Evolutionary conservation across 2,888 invertebrate genomes (phyloP).

Genomic region (Thymelicus lineola): DNA sequence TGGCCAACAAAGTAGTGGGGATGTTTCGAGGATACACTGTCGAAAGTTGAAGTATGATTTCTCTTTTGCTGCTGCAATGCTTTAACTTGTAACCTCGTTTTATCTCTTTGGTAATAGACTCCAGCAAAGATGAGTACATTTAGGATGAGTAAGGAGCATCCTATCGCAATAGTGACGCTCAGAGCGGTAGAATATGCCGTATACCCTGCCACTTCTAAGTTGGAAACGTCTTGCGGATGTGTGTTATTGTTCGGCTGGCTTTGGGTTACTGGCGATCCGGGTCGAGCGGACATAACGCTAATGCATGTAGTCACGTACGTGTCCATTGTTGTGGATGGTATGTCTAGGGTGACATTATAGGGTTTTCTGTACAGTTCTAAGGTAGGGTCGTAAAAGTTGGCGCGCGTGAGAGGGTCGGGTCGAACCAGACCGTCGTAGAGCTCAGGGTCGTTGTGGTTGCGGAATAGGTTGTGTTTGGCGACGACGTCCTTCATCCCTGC

Average conservation of each 20-base stretch:
- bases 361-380: constrained; percentile 87
- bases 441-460: constrained; percentile 94
- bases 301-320: constrained; percentile 89
- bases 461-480: constrained; percentile 94
- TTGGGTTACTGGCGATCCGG: constrained; percentile 82
- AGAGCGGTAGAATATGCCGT: constrained; percentile 91
- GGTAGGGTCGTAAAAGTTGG: constrained; percentile 87
- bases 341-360: constrained; percentile 82
- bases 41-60: constrained; percentile 80
- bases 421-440: constrained; percentile 96
- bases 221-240: constrained; percentile 91
- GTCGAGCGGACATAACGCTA: constrained; percentile 89
- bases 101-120: constrained; percentile 92
- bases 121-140: constrained; percentile 94
- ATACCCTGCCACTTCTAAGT: constrained; percentile 91
- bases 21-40: constrained; percentile 88
- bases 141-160: constrained; percentile 91
- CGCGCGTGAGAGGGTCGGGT: constrained; percentile 90
- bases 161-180: constrained; percentile 92
- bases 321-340: constrained; percentile 84
- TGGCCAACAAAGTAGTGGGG: constrained; percentile 92
- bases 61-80: constrained; percentile 89
- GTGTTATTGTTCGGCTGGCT: constrained; percentile 83
- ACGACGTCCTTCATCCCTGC: constrained; percentile 96
- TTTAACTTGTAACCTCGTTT: constrained; percentile 92